phyloP scores from a whole-genome alignment of 2,113 vertebrate species.

The Gambusia affinis region DNA sequence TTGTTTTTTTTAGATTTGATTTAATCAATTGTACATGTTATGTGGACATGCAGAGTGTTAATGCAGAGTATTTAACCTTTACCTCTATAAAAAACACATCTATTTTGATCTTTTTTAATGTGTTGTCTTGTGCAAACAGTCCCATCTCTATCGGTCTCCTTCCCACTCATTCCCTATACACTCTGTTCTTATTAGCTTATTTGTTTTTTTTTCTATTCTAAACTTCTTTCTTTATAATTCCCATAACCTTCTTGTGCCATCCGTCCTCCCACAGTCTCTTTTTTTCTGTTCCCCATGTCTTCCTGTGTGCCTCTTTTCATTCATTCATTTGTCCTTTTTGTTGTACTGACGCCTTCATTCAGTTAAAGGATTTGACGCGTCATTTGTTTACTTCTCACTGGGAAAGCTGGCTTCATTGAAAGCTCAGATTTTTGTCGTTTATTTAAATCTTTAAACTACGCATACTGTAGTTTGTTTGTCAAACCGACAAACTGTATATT shows the following conservation, averaged over 20 bases:
- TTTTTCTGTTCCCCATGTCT: conserved; percentile 23
- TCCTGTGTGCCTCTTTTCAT: conserved; percentile 25
- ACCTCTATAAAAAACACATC: too few species aligned
- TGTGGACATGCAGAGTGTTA: too few species aligned
- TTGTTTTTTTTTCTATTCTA: conserved; percentile 24
- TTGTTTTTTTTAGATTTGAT: too few species aligned
- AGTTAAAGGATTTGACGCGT: conserved; percentile 46
- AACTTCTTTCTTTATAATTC: conserved; percentile 26
- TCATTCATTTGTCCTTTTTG: conserved; percentile 59
- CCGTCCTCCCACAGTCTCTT: conserved; percentile 22
- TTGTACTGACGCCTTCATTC: conserved; percentile 55
- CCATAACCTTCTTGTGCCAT: conserved; percentile 38
- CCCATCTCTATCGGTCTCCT: not conserved
- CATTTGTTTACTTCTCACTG: conserved; percentile 61
- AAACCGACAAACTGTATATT: too few species aligned
- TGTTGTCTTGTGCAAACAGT: conserved; percentile 7
- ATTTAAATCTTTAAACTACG: not conserved
- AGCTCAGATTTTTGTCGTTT: not conserved
- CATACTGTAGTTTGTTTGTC: too few species aligned
- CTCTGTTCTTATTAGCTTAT: not conserved
- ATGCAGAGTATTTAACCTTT: too few species aligned
- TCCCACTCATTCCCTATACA: conserved; percentile 28
- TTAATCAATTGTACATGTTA: too few species aligned
- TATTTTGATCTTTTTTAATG: not conserved
- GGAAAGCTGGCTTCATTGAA: conserved; percentile 31